Evolutionary conservation across 2,888 invertebrate genomes (phyloP).

Genomic region (Halocaridina rubra): DNA sequence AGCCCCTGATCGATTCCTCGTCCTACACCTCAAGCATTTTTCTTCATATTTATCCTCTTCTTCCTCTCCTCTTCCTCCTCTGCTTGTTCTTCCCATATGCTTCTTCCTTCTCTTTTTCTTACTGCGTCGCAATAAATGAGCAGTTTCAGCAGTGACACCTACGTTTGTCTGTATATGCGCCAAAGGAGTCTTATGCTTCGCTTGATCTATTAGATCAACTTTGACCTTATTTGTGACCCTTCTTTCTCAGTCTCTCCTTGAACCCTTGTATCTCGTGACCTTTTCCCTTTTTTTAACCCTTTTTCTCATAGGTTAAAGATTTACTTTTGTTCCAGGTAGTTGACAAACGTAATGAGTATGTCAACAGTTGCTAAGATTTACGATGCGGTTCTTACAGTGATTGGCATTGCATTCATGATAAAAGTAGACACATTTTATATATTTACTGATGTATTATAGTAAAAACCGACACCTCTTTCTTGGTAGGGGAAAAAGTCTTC

Average conservation of each 20-base stretch:
- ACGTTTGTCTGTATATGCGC: background rate
- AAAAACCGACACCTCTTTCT: no score
- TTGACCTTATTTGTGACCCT: no score
- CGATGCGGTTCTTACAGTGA: no score
- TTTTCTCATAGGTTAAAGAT: background rate
- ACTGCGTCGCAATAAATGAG: constrained; percentile 65
- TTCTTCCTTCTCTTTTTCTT: background rate
- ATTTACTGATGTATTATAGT: no score
- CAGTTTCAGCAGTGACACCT: background rate
- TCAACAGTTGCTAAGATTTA: no score
- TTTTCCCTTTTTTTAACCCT: background rate
- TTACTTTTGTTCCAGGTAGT: background rate
- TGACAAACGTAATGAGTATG: background rate
- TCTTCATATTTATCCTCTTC: background rate
- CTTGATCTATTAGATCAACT: background rate
- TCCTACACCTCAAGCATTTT: background rate
- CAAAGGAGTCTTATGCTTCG: no score
- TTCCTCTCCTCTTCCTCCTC: background rate
- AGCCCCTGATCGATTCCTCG: background rate
- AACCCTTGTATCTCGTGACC: no score
- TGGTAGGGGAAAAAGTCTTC: no score
- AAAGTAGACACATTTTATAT: no score
- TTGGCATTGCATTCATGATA: no score
- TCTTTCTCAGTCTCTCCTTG: no score
- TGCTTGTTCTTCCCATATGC: background rate